A percentile compares a stretch with the other conserved stretches of the same genome.
These are phyloP conservation scores for Ormia ochracea DNA, from an alignment of 2,888 invertebrate genomes.

Conservation along the genomic window DNA sequence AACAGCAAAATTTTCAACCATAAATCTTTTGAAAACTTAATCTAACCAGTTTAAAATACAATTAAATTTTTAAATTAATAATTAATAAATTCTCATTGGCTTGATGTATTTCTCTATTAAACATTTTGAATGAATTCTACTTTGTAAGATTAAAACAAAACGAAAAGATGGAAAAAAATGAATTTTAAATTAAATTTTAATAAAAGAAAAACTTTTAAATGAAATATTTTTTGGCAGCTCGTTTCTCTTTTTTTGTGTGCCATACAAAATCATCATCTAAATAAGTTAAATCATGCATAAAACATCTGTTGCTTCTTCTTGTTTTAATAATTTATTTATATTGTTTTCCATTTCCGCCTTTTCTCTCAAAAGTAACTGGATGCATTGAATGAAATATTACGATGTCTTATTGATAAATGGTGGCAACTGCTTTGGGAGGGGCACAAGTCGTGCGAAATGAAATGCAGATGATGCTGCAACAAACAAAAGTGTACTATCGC, in stretches of 20 bases:
- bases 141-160: no score
- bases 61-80: no score
- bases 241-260: not conserved
- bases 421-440: not conserved
- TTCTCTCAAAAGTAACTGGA: not conserved
- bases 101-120: no score
- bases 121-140: no score
- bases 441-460: not conserved
- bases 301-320: constrained; percentile 35
- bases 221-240: not conserved
- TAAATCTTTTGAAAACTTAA: no score
- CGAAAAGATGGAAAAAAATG: no score
- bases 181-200: no score
- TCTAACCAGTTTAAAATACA: no score
- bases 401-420: not conserved
- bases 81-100: no score
- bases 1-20: no score
- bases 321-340: constrained; percentile 20
- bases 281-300: constrained; percentile 28
- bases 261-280: constrained; percentile 1
- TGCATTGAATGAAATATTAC: constrained; percentile 25
- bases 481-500: no score
- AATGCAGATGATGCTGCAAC: no score
- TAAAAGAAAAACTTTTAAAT: not conserved
- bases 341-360: not conserved